Evolutionary conservation across 2,888 invertebrate species (phyloP), one percentile per base, ranked within the genome.

Genomic region (Nomada flava): DNA sequence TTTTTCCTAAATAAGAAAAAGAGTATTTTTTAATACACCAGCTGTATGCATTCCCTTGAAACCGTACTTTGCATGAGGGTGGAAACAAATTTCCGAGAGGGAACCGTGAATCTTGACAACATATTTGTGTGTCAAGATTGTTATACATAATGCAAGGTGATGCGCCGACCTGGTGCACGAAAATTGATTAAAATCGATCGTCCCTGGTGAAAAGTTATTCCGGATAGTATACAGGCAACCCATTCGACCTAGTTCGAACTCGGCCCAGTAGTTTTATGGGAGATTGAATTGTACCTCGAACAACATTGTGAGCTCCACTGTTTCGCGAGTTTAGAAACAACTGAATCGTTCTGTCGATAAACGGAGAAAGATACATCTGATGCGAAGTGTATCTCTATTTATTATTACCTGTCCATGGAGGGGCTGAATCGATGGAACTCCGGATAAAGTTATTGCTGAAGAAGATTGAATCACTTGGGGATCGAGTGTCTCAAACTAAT

Each of bases 141-240:
- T 50, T 55, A 65, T 18, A 26, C 52, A 20, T 60, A 36, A 53
- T 67, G 52, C 52, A 15, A 15, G 4, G 9, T 13, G 42, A 77
- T 44, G 52, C 52, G 44, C 36, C 36, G 47, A 4, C 15, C 36
- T 57, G 70, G 47, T n/a, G 44, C 53, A 18, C 23, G 63, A 76
- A 57, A 76, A 59, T 76, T 57, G 65, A 50, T 64, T 76, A 64
- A 42, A 65, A 76, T 76, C 59, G 77, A 76, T 77, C 52, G 57
- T 15, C 13, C 15, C 26, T 20, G 18, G 20, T 18, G 42, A 52
- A 64, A 65, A 29, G 62, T 57, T 55, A 26, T 75, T 20, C 57
- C n/a, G 18, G 15, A 10, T 57, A 11, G 29, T 5, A 36, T 36
- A 11, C 20, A 44, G 13, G 20, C 18, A 26, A 20, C 23, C 4